Evolutionary conservation across 2,113 vertebrate species (phyloP), one percentile per base, ranked within the genome.

Genomic region (Onychostoma macrolepis): DNA sequence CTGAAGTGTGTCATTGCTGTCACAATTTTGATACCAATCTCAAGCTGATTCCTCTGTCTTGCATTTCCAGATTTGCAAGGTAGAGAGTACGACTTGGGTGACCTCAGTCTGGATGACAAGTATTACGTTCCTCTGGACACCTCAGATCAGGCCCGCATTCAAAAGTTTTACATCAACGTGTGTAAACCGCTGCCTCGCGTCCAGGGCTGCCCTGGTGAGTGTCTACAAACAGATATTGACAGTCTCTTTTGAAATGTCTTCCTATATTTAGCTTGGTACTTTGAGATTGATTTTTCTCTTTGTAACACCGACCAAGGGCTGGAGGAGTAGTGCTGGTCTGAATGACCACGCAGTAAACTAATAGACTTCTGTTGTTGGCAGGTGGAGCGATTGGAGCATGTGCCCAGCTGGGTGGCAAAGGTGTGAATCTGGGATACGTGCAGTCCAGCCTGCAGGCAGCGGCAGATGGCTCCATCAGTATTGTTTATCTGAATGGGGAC

Each of bases 21-120:
- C 24, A 45, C 41, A 38, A 26, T 24, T 45, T 75, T 75, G 12
- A 45, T 17, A 24, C 26, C 2, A 19, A 36, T 58, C 11, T 56
- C 30, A 58, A 61, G 6, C 10, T 13, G 13, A 19, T 63, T 15
- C 9, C 21, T 58, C 4, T 10, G 56, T n/a, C 21, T 58, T 36
- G 2, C 24, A n/a, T 43, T 67, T 83, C 24, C 71, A 99, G 98
- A 99, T 93, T 53, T 90, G 13, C 95, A 93, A 0, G 97, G 98
- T 5, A 97, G 97, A 0, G 95, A 97, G 88, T 99, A 99, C 10
- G 97, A 99, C 86, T 93, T 99, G 82, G 97, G 96, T 56, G 96
- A 94, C 91, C 92, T 99, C 89, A 96, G 95, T 90, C 92, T 89
- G 30, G 89, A 96, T 0, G 87, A 90, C 86, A 94, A 95, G 41